Evolutionary conservation across 2,797 vertebrate genomes (phyloP).

Genomic region (Propithecus deckenii): DNA sequence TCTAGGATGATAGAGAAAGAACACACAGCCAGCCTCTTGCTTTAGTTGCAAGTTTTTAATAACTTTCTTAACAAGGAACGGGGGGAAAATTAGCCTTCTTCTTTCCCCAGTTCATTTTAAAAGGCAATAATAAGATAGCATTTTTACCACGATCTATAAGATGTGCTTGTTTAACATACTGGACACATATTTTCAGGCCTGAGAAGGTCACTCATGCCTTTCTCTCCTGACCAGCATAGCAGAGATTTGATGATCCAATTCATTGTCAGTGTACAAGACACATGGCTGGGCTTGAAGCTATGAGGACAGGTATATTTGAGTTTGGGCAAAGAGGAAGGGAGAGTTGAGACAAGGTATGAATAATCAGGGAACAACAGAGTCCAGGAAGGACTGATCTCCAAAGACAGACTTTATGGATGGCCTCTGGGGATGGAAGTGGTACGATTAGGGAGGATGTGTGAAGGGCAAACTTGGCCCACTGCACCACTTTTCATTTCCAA

Average conservation of each 20-base stretch:
- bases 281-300: neutral
- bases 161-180: neutral
- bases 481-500: neutral
- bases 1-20: neutral
- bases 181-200: neutral
- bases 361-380: neutral
- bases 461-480: neutral
- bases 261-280: neutral
- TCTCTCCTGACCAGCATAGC: neutral
- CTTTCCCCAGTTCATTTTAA: neutral
- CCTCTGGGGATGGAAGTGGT: neutral
- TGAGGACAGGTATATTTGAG: neutral
- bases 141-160: neutral
- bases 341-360: neutral
- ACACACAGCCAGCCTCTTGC: neutral
- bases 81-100: neutral
- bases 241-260: neutral
- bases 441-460: neutral
- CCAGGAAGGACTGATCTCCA: neutral
- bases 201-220: neutral
- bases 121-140: neutral
- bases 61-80: neutral
- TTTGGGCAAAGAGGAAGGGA: neutral
- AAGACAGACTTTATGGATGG: neutral
- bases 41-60: neutral